Percentiles rank a stretch among this genome's conserved stretches.
These are phyloP conservation scores for Mellilla xanthometata DNA, from an alignment of 2,888 invertebrate genomes.

Conservation along the genomic window DNA sequence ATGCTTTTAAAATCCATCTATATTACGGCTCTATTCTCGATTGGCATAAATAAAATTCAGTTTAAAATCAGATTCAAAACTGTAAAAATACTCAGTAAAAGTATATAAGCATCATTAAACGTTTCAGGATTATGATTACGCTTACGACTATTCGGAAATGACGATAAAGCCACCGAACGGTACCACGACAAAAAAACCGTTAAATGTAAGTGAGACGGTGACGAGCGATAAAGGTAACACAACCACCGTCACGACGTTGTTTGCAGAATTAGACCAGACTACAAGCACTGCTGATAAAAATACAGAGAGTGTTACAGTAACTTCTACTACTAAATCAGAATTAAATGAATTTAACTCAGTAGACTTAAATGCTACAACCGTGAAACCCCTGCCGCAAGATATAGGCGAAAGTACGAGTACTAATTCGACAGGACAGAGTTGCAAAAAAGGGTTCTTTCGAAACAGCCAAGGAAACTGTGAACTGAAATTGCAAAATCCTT, in stretches of 20 bases:
- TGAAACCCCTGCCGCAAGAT: constrained; percentile 10
- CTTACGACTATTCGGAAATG: constrained; percentile 88
- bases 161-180: constrained; percentile 85
- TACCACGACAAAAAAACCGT: constrained; percentile 67
- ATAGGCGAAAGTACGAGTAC: constrained; percentile 10
- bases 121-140: constrained; percentile 88
- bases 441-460: constrained; percentile 64
- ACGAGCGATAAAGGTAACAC: constrained; percentile 42
- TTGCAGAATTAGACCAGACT: constrained; percentile 29
- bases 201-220: constrained; percentile 48
- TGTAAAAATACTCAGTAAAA: too few relatives aligned
- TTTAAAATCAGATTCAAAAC: too few relatives aligned
- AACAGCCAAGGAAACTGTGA: constrained; percentile 69
- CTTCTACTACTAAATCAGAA: constrained; percentile 4
- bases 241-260: constrained; percentile 33
- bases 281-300: constrained; percentile 34
- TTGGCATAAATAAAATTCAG: too few relatives aligned
- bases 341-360: constrained; percentile 12
- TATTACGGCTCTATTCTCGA: too few relatives aligned
- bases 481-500: constrained; percentile 58
- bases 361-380: constrained; percentile 32
- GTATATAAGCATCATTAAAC: too few relatives aligned
- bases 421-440: constrained; percentile 36
- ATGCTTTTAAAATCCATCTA: too few relatives aligned
- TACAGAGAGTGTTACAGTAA: constrained; percentile 29